Evolutionary conservation across 2,888 invertebrate species (phyloP).

Genomic region (Conomelus anceps): DNA sequence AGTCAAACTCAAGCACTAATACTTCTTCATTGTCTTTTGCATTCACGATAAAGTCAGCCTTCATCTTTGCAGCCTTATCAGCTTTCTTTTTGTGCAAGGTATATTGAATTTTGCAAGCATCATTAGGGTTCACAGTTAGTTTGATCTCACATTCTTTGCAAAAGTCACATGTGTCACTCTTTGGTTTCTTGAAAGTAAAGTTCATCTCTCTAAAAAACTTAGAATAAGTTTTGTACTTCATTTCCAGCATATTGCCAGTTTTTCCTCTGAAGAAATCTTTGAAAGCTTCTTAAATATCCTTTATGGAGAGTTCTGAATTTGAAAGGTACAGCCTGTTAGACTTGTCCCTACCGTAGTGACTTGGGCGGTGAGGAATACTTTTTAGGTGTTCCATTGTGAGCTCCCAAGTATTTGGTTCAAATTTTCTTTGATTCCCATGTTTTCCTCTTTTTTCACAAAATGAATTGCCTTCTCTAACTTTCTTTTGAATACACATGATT

Average conservation of each 20-base stretch:
- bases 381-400: slow-evolving; percentile 15
- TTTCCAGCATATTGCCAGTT: slow-evolving; percentile 16
- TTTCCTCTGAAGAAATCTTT: slow-evolving; percentile 7
- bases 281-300: slow-evolving; percentile 17
- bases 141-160: slow-evolving; percentile 21
- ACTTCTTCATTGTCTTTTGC: neutral
- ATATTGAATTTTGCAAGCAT: slow-evolving; percentile 22
- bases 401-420: slow-evolving; percentile 12
- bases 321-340: slow-evolving; percentile 17
- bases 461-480: no score
- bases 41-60: neutral
- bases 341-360: slow-evolving; percentile 10
- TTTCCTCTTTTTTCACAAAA: no score
- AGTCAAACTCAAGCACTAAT: slow-evolving; percentile 31
- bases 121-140: slow-evolving; percentile 23
- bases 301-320: slow-evolving; percentile 19
- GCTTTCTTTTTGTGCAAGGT: slow-evolving; percentile 11
- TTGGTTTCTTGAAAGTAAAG: slow-evolving; percentile 23
- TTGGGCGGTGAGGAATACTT: slow-evolving; percentile 22
- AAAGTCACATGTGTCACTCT: slow-evolving; percentile 30
- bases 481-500: slow-evolving; percentile 9
- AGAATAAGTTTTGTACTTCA: slow-evolving; percentile 26
- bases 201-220: slow-evolving; percentile 26
- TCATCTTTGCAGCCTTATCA: neutral
- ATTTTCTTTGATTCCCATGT: neutral